A percentile compares a stretch with the other conserved stretches of the same genome.
Conservation (phyloP, 2,888 invertebrate species). For the Phyto melanocephala region DNA sequence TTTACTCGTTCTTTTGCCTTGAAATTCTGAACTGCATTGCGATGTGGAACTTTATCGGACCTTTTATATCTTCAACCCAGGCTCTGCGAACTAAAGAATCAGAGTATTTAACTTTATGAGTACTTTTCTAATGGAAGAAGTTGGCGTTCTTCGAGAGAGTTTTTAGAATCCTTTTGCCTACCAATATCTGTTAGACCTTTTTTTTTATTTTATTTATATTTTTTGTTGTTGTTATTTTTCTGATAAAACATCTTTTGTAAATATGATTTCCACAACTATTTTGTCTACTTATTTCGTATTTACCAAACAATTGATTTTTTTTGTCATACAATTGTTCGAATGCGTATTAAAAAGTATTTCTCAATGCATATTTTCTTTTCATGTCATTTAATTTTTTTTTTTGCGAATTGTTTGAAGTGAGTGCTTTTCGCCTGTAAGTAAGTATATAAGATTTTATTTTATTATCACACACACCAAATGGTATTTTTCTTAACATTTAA, state of each 20-base stretch:
- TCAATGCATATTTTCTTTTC: neutral
- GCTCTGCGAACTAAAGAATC: too few species aligned
- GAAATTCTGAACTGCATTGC: too few species aligned
- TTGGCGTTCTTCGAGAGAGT: too few species aligned
- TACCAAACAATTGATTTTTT: too few species aligned
- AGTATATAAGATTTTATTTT: constrained; percentile 2
- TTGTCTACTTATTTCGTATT: constrained; percentile 8
- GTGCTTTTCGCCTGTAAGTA: constrained; percentile 30
- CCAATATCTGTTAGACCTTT: too few species aligned
- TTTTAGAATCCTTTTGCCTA: too few species aligned
- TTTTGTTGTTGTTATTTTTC: neutral
- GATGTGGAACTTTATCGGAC: too few species aligned
- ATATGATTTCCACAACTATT: neutral
- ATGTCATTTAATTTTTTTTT: neutral
- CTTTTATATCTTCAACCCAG: too few species aligned
- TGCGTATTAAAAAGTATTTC: constrained; percentile 28
- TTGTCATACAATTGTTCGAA: constrained; percentile 35
- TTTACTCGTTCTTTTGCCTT: too few species aligned
- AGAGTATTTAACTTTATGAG: too few species aligned
- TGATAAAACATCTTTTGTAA: neutral
- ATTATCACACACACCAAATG: constrained; percentile 29
- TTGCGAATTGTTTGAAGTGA: constrained; percentile 13
- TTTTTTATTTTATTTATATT: too few species aligned
- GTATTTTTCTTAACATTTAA: constrained; percentile 20
- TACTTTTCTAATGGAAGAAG: too few species aligned